Conservation (phyloP, 2,113 vertebrate genomes). For the Melanerpes formicivorus region DNA sequence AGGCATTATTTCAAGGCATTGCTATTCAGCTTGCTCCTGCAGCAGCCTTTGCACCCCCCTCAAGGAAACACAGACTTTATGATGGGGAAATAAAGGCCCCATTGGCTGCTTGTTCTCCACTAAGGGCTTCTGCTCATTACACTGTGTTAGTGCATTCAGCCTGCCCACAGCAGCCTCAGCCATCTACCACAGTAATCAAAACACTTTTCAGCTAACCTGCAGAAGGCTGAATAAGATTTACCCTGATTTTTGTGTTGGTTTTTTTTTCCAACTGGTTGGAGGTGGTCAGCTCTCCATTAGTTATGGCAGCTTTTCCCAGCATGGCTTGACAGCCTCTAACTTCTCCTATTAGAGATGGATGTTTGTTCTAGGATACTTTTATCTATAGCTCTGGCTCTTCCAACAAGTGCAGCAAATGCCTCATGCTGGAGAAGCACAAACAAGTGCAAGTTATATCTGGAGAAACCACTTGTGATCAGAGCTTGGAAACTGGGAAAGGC, state of each 20-base stretch:
- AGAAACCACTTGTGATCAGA: neutral
- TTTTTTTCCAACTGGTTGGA: neutral
- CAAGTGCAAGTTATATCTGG: fast-evolving
- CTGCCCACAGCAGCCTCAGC: neutral
- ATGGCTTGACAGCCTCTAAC: neutral
- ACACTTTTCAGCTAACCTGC: constrained; percentile 31
- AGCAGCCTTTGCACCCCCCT: constrained; percentile 14
- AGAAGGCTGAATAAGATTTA: neutral
- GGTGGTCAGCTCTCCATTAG: neutral
- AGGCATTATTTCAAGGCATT: neutral
- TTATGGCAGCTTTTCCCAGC: neutral
- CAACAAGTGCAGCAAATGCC: neutral
- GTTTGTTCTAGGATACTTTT: constrained; percentile 9
- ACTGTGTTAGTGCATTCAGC: neutral
- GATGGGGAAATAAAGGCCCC: constrained; percentile 20
- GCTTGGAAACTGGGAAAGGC: neutral
- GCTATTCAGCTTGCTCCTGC: constrained; percentile 45
- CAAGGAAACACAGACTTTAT: constrained; percentile 18
- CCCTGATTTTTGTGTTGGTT: neutral
- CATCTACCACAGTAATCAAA: neutral
- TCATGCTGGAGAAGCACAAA: neutral
- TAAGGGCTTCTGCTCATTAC: constrained; percentile 39
- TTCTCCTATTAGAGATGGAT: neutral
- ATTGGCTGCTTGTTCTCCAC: neutral
- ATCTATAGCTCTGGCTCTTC: neutral